These are phyloP conservation scores for Diloba caeruleocephala DNA, from an alignment of 2,888 invertebrate species.

Conservation along the genomic window DNA sequence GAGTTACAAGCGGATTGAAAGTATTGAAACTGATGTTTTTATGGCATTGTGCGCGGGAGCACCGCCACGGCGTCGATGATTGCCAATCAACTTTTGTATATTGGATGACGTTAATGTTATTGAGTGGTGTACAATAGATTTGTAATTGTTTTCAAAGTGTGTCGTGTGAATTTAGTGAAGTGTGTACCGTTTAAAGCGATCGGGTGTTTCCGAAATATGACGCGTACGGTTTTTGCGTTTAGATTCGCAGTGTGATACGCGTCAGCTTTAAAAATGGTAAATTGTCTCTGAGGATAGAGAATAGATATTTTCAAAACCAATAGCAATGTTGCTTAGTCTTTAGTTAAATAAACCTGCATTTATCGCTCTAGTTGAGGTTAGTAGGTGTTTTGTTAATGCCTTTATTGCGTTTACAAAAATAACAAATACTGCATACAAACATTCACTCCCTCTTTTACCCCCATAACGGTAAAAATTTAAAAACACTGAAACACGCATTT, in stretches of 20 bases:
- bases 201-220: conserved; percentile 34
- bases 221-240: conserved; percentile 14
- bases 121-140: conserved; percentile 63
- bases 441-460: too few relatives aligned
- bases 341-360: too few relatives aligned
- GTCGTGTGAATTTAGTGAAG: conserved; percentile 60
- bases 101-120: conserved; percentile 58
- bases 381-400: too few relatives aligned
- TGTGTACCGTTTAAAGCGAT: conserved; percentile 35
- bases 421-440: too few relatives aligned
- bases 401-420: too few relatives aligned
- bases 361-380: too few relatives aligned
- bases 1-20: conserved; percentile 78
- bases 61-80: conserved; percentile 51
- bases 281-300: background rate
- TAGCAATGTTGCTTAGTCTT: too few relatives aligned
- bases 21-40: conserved; percentile 72
- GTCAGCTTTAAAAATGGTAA: conserved; percentile 23
- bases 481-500: too few relatives aligned
- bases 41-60: conserved; percentile 63
- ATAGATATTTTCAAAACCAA: too few relatives aligned
- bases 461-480: too few relatives aligned
- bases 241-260: conserved; percentile 8
- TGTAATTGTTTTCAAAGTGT: conserved; percentile 71
- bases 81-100: conserved; percentile 74